A percentile compares a stretch with the other conserved stretches of the same genome.
Conservation (phyloP, 2,113 vertebrate genomes). For the Nycticorax nycticorax region DNA sequence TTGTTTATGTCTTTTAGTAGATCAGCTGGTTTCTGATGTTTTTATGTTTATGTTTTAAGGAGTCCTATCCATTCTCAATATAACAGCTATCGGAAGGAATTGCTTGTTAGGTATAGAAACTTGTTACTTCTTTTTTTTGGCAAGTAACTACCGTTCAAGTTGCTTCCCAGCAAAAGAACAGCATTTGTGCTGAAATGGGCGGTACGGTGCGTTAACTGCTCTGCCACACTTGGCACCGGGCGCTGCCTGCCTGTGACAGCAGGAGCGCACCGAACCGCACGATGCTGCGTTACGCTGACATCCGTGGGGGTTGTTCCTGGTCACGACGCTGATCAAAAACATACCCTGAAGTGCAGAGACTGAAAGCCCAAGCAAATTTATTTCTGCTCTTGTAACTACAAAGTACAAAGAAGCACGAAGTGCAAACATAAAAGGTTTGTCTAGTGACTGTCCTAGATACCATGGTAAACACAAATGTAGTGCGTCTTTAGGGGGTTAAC, state of each 20-base stretch:
- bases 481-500: not conserved
- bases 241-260: no score
- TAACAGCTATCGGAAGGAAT: not conserved
- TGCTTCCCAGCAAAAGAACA: not conserved
- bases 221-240: not conserved
- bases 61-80: not conserved
- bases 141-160: not conserved
- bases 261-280: not conserved
- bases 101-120: not conserved
- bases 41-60: not conserved
- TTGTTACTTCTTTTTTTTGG: not conserved
- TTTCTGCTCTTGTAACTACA: not conserved
- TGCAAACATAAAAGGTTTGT: not conserved
- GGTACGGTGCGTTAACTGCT: fast-evolving
- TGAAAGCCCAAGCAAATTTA: not conserved
- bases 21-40: not conserved
- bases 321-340: not conserved
- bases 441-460: not conserved
- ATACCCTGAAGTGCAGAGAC: not conserved
- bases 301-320: not conserved
- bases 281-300: not conserved
- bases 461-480: fast-evolving
- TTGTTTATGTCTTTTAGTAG: not conserved
- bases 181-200: not conserved
- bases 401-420: not conserved